Conservation (phyloP, 2,797 vertebrate genomes). For the Columba guinea region DNA sequence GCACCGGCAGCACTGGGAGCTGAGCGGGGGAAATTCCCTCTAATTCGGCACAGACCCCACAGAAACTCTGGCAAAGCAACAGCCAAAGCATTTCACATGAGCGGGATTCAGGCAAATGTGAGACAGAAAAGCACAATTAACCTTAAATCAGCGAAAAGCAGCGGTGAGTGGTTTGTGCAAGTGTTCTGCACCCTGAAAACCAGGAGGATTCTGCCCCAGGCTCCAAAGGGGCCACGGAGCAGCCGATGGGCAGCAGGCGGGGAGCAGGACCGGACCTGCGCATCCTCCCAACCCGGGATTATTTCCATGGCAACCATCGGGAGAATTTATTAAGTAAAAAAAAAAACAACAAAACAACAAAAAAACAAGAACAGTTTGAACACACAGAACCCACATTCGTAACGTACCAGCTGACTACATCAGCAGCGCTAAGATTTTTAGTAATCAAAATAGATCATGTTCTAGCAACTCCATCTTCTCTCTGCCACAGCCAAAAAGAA, state of each 20-base stretch:
- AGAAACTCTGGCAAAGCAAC: not conserved
- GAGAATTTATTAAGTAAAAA: slow-evolving; percentile 56
- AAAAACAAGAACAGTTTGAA: slow-evolving; percentile 35
- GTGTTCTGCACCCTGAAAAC: not conserved
- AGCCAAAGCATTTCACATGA: not conserved
- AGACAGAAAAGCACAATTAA: not conserved
- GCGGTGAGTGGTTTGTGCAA: not conserved
- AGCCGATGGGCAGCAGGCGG: accelerated
- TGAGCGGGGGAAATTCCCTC: not conserved
- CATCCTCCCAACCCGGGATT: slow-evolving; percentile 35
- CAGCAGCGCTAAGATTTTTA: not conserved
- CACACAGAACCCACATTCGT: not conserved
- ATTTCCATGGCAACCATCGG: slow-evolving; percentile 64
- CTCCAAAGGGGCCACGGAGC: not conserved
- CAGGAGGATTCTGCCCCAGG: not conserved
- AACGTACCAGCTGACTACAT: slow-evolving; percentile 38
- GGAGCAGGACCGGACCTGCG: not conserved
- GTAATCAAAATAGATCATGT: slow-evolving; percentile 44
- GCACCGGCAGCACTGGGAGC: accelerated
- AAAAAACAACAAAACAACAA: not conserved
- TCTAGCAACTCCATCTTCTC: slow-evolving; percentile 13
- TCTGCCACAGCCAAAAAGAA: not conserved
- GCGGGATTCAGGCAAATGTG: not conserved
- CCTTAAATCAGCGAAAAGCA: not conserved
- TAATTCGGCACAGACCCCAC: not conserved